Base-by-base conservation (phyloP, 2,888 invertebrate genomes). In the Parnassius apollo region DNA sequence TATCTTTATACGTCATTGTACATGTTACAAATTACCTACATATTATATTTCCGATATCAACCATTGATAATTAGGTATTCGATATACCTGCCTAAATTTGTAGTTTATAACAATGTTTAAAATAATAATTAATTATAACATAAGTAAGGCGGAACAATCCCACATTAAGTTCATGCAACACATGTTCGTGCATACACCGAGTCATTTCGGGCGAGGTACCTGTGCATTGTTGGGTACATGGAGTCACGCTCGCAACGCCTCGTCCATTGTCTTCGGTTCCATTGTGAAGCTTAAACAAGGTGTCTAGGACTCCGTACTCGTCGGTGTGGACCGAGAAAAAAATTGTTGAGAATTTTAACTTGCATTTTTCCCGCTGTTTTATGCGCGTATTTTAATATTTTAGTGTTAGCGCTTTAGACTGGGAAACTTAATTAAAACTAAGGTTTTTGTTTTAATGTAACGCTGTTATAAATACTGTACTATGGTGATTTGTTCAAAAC, bases 271-370 rank as follows among this genome's bases (percentile, higher is more conserved):
- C 50, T 51, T 45, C 51, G 51, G 18, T 35, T 49, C 53, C 42
- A 52, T 53, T 59, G 52, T 52, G 44, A 58, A 35, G 48, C 42
- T 45, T 51, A 49, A 60, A 60, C 64, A 53, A 64, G 64, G 64
- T 64, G 64, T 64, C 64, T 64, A 54, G 42, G 45, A 53, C 53
- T 53, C 46, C 53, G 18, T 42, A 44, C 53, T 44, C 50, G 54
- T 54, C 51, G 62, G 45, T 56, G 10, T 45, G 51, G 25, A 55
- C 42, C 44, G 25, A 44, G 44, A 22, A 12, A 42, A 22, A 42
- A 49, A 60, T 57, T 58, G 58, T 45, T 13, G n/a, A 63, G 62
- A 59, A 63, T 63, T 62, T 59, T 22, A 42, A 46, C 53, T 57
- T 46, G 50, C 42, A 59, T 55, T 59, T 57, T 13, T 13, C 25